Evolutionary conservation across 1,140 invertebrate genomes (phyloP), one percentile per base, ranked within the genome.

Genomic region (Cyphomyrmex costatus): DNA sequence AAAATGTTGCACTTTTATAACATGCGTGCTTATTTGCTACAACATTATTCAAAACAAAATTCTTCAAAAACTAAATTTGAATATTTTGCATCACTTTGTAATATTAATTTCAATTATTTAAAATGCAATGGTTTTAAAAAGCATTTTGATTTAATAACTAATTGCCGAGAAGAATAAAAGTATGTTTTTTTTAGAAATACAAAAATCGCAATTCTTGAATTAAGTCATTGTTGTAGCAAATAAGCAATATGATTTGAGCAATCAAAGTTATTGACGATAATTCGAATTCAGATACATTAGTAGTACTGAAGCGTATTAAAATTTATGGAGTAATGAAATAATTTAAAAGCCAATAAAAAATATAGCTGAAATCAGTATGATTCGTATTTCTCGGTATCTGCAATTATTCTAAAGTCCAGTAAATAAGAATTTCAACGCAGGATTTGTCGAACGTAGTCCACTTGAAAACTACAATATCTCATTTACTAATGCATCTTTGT

Each of bases 401-500:
- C 5, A 24, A 36, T 33, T 53, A 30, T 58, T 73, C 5, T 36
- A 56, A 0, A n/a, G 27, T 49, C 8, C 21, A 8, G 36, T 49
- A 73, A n/a, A 49, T 61, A 21, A 74, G 74, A 61, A 12, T 60
- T 46, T 46, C 27, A 83, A 60, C 53, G 30, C 3, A 36, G n/a
- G n/a, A 51, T 66, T 65, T 14, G 24, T 16, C 53, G n/a, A 63
- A 51, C 16, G 10, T 42, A 74, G n/a, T 1, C 24, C 68, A 24
- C 19, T 46, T 16, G 68, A 49, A 19, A 74, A 30, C 53, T 30
- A 30, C 68, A 14, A 60, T 73, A 60, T 73, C 56, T 60, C 68
- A 27, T 49, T 83, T 49, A 19, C 36, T 74, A 73, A 83, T 73
- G 79, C 79, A 61, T 61, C 53, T 49, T 16, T 49, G 42, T 74